phyloP scores from a whole-genome alignment of 2,888 invertebrate genomes.

The Drosophila austrosaltans region DNA sequence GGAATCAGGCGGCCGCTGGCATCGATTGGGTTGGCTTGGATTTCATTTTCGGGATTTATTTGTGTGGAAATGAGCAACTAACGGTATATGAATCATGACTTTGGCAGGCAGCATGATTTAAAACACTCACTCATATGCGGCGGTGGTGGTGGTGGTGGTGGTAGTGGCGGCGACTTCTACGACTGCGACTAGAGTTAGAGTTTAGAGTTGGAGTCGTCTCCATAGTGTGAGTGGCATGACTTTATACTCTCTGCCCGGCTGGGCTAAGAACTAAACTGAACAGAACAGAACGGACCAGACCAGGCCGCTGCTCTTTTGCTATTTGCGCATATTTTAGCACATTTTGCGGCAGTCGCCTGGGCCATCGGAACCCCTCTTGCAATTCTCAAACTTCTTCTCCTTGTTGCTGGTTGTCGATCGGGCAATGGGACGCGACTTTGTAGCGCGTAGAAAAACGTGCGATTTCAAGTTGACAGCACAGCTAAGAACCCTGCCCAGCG shows the following conservation, averaged over 20 bases:
- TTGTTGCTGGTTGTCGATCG: slow-evolving; percentile 32
- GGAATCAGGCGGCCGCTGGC: slow-evolving; percentile 41
- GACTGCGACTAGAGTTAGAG: slow-evolving; percentile 12
- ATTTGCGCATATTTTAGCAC: slow-evolving; percentile 82
- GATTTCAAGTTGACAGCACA: slow-evolving; percentile 77
- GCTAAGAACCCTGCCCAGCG: slow-evolving; percentile 69
- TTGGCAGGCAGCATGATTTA: slow-evolving; percentile 82
- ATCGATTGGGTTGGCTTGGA: slow-evolving; percentile 29
- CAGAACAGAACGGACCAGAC: slow-evolving; percentile 16
- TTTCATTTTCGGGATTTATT: slow-evolving; percentile 75
- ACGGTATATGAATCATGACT: slow-evolving; percentile 83
- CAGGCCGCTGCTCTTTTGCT: slow-evolving; percentile 48
- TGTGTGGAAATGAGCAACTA: slow-evolving; percentile 80
- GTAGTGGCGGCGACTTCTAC: slow-evolving; percentile 13
- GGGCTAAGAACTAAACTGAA: slow-evolving; percentile 22
- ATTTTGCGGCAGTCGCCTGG: slow-evolving; percentile 60
- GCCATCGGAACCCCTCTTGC: slow-evolving; percentile 8
- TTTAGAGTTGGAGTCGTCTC: slow-evolving; percentile 13
- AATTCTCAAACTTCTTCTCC: slow-evolving; percentile 3
- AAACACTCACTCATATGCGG: slow-evolving; percentile 78
- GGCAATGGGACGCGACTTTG: slow-evolving; percentile 62
- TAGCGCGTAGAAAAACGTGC: slow-evolving; percentile 78
- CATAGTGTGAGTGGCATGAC: slow-evolving; percentile 51
- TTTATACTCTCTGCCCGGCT: slow-evolving; percentile 41
- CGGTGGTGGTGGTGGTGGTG: slow-evolving; percentile 31